Evolutionary conservation across 2,888 invertebrate genomes (phyloP).

Genomic region (Endotricha flammealis): DNA sequence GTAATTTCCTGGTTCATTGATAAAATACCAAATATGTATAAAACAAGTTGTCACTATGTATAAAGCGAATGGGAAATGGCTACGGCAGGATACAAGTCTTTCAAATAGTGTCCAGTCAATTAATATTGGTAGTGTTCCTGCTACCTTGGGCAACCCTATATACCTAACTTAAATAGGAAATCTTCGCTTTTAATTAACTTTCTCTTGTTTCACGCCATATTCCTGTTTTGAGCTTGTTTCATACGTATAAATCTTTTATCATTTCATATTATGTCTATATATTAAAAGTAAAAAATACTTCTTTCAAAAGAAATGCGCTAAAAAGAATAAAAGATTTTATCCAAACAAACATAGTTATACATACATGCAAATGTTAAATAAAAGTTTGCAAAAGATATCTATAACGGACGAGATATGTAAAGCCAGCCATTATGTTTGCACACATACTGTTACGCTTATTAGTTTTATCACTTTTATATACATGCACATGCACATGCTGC

Average conservation of each 20-base stretch:
- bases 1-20: neutral
- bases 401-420: no score
- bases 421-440: no score
- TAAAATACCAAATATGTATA: conserved; percentile 3
- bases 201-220: conserved; percentile 30
- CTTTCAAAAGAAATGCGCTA: no score
- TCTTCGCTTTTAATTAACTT: conserved; percentile 42
- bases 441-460: no score
- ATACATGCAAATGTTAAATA: no score
- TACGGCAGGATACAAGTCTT: neutral
- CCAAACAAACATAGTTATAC: no score
- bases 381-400: no score
- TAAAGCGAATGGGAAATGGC: neutral
- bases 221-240: conserved; percentile 13
- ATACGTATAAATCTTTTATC: conserved; percentile 5
- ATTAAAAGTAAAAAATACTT: no score
- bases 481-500: no score
- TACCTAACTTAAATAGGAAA: conserved; percentile 23
- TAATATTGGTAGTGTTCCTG: neutral
- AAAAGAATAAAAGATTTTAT: no score
- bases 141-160: conserved; percentile 13
- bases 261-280: no score
- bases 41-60: neutral
- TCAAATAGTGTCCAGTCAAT: neutral
- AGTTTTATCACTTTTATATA: no score